A percentile compares a stretch with the other conserved stretches of the same genome.
phyloP scores from a whole-genome alignment of 2,113 vertebrate species.

The Datnioides undecimradiatus region DNA sequence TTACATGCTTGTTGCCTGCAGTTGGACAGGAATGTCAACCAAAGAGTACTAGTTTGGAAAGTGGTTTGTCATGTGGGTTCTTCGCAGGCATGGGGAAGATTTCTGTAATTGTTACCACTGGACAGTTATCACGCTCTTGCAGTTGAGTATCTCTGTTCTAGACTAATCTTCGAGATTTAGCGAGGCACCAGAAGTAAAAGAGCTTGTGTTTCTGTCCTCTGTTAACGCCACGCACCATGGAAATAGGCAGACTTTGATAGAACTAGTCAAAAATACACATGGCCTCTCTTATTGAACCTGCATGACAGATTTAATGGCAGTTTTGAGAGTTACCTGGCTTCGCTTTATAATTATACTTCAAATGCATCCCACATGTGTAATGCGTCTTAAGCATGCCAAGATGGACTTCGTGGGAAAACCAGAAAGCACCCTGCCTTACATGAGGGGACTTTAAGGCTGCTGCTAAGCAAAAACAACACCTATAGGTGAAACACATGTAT shows the following conservation, averaged over 20 bases:
- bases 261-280: slow-evolving; percentile 22
- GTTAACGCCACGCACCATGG: not conserved
- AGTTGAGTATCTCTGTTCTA: not conserved
- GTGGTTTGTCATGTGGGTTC: not conserved
- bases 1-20: not conserved
- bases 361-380: slow-evolving; percentile 57
- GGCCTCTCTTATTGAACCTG: slow-evolving; percentile 18
- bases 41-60: not conserved
- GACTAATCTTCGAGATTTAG: not conserved
- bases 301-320: slow-evolving; percentile 39
- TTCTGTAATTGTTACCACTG: not conserved
- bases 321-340: slow-evolving; percentile 52
- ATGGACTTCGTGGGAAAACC: slow-evolving; percentile 61
- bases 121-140: not conserved
- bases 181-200: not conserved
- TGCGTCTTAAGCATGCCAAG: slow-evolving; percentile 65
- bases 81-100: not conserved
- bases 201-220: too few relatives aligned
- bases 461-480: slow-evolving; percentile 58
- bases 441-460: slow-evolving; percentile 37
- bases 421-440: slow-evolving; percentile 17
- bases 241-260: not conserved
- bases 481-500: slow-evolving; percentile 39
- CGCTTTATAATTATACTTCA: slow-evolving; percentile 39
- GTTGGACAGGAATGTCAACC: not conserved